A percentile compares a stretch with the other conserved stretches of the same genome.
Conservation (phyloP, 2,113 vertebrate genomes). For the Hydrolagus affinis region DNA sequence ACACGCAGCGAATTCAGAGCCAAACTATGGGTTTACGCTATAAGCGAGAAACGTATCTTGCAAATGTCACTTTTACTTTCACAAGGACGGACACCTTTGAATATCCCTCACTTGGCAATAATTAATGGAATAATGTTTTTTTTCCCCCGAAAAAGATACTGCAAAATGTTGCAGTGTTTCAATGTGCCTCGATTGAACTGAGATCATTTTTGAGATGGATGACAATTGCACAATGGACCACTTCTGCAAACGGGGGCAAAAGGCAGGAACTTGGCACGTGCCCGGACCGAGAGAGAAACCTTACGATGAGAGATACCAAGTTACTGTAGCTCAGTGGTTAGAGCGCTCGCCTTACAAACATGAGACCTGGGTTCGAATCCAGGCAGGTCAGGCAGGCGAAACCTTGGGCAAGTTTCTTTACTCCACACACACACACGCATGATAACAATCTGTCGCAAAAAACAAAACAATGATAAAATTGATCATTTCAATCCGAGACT, state of each 20-base stretch:
- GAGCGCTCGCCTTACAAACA: no score
- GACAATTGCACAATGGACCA: not conserved
- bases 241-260: conserved; percentile 21
- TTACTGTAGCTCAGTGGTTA: no score
- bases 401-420: not conserved
- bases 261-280: no score
- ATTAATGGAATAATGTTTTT: not conserved
- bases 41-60: not conserved
- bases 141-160: no score
- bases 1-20: not conserved
- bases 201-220: conserved; percentile 6
- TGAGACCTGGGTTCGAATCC: no score
- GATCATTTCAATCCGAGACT: no score
- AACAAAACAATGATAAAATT: no score
- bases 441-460: no score
- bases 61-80: conserved; percentile 9
- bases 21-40: not conserved
- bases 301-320: not conserved
- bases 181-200: not conserved
- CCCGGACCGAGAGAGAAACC: no score
- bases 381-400: not conserved
- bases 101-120: not conserved
- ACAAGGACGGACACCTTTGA: conserved; percentile 12
- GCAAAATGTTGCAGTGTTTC: not conserved
- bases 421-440: no score